Evolutionary conservation across 2,888 invertebrate genomes (phyloP), one percentile per base, ranked within the genome.

Genomic region (Syrista parreyssii): DNA sequence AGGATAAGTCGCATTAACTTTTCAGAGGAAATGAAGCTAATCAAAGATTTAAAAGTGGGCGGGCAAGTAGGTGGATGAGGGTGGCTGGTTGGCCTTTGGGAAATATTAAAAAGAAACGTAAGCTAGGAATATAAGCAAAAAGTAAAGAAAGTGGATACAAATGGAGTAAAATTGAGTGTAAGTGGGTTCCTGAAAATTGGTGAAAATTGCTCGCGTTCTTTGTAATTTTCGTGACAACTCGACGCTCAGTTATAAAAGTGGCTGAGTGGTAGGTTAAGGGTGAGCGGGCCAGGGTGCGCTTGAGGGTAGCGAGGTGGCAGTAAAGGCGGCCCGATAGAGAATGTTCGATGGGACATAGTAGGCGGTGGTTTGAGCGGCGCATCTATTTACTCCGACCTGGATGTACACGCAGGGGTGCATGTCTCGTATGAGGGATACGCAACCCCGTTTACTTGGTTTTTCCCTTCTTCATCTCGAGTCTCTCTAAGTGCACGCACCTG

Each of bases 201-300:
- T 71, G 71, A 71, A 71, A 71, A 33, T 71, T 71, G 33, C 12
- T 12, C 31, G 71, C 31, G 33, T 71, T 71, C 71, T 71, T 31
- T 71, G 71, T 71, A 71, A 71, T 71, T 33, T 71, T 71, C 71
- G 31, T 71, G 71, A 71, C 71, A 71, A 71, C 71, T n/a, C 55
- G 55, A 55, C 55, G 23, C 23, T 55, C 55, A 23, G 55, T 55
- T 55, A 55, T 55, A 23, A 55, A 23, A 55, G 9, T 6, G 55
- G 9, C 55, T 55, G 55, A 55, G 55, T 55, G 55, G 55, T 55
- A 55, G 23, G 23, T 55, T 55, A 55, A 55, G 55, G 55, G 55
- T 55, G 55, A 55, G 23, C 55, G 23, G 23, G 9, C 23, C 55
- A 23, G 55, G 55, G 23, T 55, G 55, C 9, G 9, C 55, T 23